Percentiles rank a stretch among this genome's conserved stretches.
These are phyloP conservation scores for Chelonia mydas DNA, from an alignment of 2,797 vertebrate genomes.

Conservation along the genomic window DNA sequence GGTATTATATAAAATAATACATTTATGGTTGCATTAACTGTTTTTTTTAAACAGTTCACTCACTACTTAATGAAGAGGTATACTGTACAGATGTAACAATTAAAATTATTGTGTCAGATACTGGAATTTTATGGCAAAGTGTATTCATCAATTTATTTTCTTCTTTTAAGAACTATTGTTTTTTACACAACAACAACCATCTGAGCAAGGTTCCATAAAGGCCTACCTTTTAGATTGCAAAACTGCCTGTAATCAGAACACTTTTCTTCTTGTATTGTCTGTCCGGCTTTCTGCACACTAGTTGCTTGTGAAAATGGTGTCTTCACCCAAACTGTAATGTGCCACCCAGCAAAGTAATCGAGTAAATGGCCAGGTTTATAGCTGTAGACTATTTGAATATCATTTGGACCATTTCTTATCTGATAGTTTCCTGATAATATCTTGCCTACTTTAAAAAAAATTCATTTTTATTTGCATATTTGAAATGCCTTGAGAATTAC, in stretches of 20 bases:
- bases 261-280: accelerated
- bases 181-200: background rate
- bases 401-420: background rate
- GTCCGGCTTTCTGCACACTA: background rate
- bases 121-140: background rate
- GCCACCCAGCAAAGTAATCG: background rate
- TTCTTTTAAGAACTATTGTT: background rate
- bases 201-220: accelerated
- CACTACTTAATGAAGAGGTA: background rate
- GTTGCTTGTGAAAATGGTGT: accelerated
- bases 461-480: background rate
- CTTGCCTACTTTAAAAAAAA: background rate
- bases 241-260: accelerated
- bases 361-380: background rate
- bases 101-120: background rate
- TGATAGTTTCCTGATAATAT: background rate
- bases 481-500: background rate
- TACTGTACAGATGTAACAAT: background rate
- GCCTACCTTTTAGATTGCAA: background rate
- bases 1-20: background rate
- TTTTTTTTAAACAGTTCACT: background rate
- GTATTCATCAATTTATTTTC: background rate
- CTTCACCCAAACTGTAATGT: background rate
- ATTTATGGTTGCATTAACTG: background rate
- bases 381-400: background rate